phyloP scores from a whole-genome alignment of 2,113 vertebrate genomes.

The Corythoichthys haematopterus region DNA sequence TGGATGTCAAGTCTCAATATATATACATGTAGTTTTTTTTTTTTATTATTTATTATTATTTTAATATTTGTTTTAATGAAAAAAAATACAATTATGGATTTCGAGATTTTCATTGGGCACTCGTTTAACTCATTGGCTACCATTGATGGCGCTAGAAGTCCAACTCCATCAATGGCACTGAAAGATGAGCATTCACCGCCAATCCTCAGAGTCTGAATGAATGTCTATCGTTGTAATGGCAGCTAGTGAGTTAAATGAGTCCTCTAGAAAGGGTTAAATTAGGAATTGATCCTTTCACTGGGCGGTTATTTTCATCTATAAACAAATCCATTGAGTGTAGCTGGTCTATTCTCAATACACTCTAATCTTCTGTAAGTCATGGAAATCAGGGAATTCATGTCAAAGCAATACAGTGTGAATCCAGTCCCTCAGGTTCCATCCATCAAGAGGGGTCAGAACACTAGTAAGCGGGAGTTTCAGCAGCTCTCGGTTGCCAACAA shows the following conservation, averaged over 20 bases:
- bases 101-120: no score
- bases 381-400: slow-evolving; percentile 72
- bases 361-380: slow-evolving; percentile 56
- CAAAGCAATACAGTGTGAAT: slow-evolving; percentile 62
- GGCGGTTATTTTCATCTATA: slow-evolving; percentile 19
- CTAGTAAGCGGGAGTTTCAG: slow-evolving; percentile 70
- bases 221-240: slow-evolving; percentile 15
- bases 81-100: no score
- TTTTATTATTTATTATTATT: no score
- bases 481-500: slow-evolving; percentile 50
- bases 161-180: no score
- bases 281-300: slow-evolving; percentile 47
- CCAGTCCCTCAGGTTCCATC: slow-evolving; percentile 72
- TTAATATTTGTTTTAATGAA: no score
- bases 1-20: no score
- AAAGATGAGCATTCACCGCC: no score
- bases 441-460: slow-evolving; percentile 74
- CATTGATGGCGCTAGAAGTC: no score
- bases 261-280: slow-evolving; percentile 18
- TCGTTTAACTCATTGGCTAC: no score
- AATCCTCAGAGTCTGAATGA: slow-evolving; percentile 24
- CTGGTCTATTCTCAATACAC: slow-evolving; percentile 43
- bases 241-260: slow-evolving; percentile 20
- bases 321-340: slow-evolving; percentile 21
- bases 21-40: no score